Evolutionary conservation across 1,140 invertebrate genomes (phyloP), one percentile per base, ranked within the genome.

Genomic region (Bombus sylvicola): DNA sequence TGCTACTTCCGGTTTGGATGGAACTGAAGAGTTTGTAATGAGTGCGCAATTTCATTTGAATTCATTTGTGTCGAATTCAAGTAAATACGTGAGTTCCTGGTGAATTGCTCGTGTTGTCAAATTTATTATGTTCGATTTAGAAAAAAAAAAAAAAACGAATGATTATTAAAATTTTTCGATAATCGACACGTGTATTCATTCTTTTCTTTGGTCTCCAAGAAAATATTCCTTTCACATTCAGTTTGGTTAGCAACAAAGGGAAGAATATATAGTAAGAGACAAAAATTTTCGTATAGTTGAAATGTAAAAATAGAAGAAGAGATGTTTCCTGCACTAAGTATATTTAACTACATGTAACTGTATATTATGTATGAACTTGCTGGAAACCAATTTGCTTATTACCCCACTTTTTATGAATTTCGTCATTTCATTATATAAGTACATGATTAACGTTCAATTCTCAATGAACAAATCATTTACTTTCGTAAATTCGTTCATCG

Each of bases 21-120:
- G 5, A 34, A 31, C n/a, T 34, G 41, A 34, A 34, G 12, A 75
- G 31, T 75, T 59, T 76, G 25, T 47, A 31, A 15, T 22, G 71
- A 47, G 37, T 25, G 41, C 53, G 73, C 41, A 28, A 53, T 34
- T 53, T 75, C 34, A 75, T 53, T 59, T 39, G 53, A 59, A 77
- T 77, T 59, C 75, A 77, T n/a, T 77, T 77, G 34, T 77, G 53
- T 79, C 62, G 62, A 68, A 28, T 68, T 66, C 43, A 31, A 41
- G 18, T 64, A 75, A 75, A 64, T 64, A 22, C 34, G 57, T 41
- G 75, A 64, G 75, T 78, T 78, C 37, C 57, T 39, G 57, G 53
- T 77, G 57, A 59, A 74, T 57, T 57, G 74, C 22, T 47, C 74
- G 43, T 62, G 53, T 62, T 59, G 9, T 41, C 22, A 77, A n/a